Conservation (phyloP, 2,888 invertebrate species). For the Brachylomia viminalis region DNA sequence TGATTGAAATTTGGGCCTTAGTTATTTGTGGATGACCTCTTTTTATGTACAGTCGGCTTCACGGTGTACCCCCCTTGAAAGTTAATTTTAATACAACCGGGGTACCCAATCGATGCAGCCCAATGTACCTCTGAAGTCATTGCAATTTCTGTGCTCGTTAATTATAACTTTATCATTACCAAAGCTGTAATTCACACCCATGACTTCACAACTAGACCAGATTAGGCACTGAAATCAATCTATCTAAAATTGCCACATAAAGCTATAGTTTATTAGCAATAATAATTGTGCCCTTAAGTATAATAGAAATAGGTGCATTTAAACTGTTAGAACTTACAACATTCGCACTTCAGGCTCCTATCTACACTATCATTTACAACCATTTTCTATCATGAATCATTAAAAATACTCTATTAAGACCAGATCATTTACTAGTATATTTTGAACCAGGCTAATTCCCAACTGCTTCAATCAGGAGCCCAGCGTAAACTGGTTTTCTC, state of each 20-base stretch:
- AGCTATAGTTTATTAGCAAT: conserved; percentile 41
- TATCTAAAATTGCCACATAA: conserved; percentile 17
- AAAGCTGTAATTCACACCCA: background rate
- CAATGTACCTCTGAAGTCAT: background rate
- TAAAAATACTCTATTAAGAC: conserved; percentile 66
- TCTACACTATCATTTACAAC: conserved; percentile 63
- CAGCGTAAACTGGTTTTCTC: conserved; percentile 56
- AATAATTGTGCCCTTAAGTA: conserved; percentile 53
- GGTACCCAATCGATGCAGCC: no score
- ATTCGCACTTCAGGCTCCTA: conserved; percentile 54
- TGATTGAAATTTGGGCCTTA: background rate
- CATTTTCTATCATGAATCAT: conserved; percentile 65
- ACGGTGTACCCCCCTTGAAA: no score
- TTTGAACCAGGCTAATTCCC: conserved; percentile 57
- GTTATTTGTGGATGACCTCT: background rate
- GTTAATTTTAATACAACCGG: no score
- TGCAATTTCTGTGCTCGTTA: background rate
- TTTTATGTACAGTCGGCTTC: no score
- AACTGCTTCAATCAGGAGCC: conserved; percentile 38
- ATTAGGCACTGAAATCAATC: conserved; percentile 14
- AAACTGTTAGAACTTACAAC: conserved; percentile 52
- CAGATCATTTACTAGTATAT: conserved; percentile 52
- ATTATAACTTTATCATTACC: background rate
- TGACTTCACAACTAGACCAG: background rate
- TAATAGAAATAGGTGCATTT: conserved; percentile 46